These are phyloP conservation scores for Spongia lamella DNA, from an alignment of 37 sponge, comb jelly and placozoan genomes.

Conservation along the genomic window DNA sequence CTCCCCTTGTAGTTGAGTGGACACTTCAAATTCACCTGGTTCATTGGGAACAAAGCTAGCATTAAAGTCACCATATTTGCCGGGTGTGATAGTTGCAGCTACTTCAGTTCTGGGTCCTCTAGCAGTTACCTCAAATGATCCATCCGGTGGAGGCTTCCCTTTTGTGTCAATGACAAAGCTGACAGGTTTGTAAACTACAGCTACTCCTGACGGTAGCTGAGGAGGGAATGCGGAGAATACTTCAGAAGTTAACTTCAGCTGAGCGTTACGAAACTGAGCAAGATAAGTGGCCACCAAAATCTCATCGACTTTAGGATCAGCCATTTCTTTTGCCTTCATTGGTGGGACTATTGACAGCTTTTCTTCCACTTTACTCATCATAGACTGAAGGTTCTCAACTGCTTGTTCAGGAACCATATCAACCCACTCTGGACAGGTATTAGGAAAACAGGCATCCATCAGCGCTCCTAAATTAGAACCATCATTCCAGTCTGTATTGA, in stretches of 20 bases:
- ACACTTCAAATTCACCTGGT: not conserved
- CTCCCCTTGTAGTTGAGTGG: not conserved
- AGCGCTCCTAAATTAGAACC: slow-evolving; percentile 84
- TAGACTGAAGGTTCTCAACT: slow-evolving; percentile 45
- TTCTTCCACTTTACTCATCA: slow-evolving; percentile 38
- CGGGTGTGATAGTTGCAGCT: not conserved
- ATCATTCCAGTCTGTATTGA: slow-evolving; percentile 82
- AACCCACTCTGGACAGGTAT: slow-evolving; percentile 69
- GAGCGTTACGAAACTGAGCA: slow-evolving; percentile 60
- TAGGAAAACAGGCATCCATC: slow-evolving; percentile 68
- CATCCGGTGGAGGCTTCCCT: not conserved
- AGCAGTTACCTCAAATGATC: not conserved
- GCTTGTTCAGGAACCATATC: slow-evolving; percentile 55
- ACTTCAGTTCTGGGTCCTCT: not conserved
- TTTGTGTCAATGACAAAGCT: not conserved
- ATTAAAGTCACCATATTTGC: not conserved
- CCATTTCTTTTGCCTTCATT: slow-evolving; percentile 47
- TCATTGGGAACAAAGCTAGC: slow-evolving; percentile 7
- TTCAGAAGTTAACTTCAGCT: slow-evolving; percentile 46
- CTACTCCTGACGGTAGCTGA: slow-evolving; percentile 13
- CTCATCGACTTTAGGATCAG: slow-evolving; percentile 86
- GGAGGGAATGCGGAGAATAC: slow-evolving; percentile 30
- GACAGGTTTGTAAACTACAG: not conserved
- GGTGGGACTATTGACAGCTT: slow-evolving; percentile 50
- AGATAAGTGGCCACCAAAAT: slow-evolving; percentile 72